These are phyloP conservation scores for Achlya flavicornis DNA, from an alignment of 2,888 invertebrate species.

Conservation along the genomic window DNA sequence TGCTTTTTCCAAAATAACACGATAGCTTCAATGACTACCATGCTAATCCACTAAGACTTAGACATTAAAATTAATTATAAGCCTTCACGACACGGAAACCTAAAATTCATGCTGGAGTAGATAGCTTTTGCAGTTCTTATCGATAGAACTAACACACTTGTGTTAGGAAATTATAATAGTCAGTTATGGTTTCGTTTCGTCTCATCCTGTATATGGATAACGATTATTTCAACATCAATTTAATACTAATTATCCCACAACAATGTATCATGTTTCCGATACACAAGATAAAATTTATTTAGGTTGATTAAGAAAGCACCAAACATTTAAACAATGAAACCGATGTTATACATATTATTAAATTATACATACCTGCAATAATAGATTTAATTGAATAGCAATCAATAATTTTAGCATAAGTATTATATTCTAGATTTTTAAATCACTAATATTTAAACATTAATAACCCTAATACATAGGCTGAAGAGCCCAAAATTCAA, in stretches of 20 bases:
- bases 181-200: too few species aligned
- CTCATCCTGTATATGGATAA: background rate
- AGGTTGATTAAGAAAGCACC: background rate
- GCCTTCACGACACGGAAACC: too few species aligned
- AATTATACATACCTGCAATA: background rate
- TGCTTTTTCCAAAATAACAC: too few species aligned
- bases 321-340: background rate
- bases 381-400: too few species aligned
- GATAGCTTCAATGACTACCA: too few species aligned
- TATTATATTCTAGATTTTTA: background rate
- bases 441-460: background rate
- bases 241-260: background rate
- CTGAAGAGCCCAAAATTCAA: background rate
- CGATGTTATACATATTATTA: background rate
- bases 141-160: too few species aligned
- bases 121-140: too few species aligned
- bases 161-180: too few species aligned
- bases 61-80: too few species aligned
- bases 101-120: too few species aligned
- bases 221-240: background rate
- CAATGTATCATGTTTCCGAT: background rate
- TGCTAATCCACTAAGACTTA: too few species aligned
- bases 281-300: background rate
- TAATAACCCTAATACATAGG: background rate
- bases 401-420: too few species aligned